Percentiles rank a stretch among this genome's conserved stretches.
Evolutionary conservation across 1,140 invertebrate genomes (phyloP).

Genomic region (Aphelinus atriplicis): DNA sequence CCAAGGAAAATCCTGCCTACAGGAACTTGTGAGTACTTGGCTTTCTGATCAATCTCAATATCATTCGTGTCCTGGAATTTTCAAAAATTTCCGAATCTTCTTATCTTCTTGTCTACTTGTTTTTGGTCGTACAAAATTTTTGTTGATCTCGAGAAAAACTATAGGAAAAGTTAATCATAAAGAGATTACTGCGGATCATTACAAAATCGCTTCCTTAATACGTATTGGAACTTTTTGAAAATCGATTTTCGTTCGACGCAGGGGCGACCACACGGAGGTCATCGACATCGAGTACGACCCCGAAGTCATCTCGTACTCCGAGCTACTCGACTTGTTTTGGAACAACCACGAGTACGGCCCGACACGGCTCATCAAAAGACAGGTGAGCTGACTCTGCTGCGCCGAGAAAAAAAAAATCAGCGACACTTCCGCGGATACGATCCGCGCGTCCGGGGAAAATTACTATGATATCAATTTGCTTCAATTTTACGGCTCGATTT

Average conservation of each 20-base stretch:
- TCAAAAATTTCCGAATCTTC: too few species aligned
- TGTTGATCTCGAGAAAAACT: too few species aligned
- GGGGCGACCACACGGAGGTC: constrained; percentile 93
- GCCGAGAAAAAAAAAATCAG: too few species aligned
- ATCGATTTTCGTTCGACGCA: constrained; percentile 55
- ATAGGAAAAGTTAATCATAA: too few species aligned
- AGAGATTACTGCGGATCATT: too few species aligned
- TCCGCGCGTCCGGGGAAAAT: not conserved
- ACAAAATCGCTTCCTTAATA: constrained; percentile 3
- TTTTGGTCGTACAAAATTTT: too few species aligned
- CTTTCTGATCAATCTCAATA: not conserved
- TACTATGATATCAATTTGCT: constrained; percentile 5
- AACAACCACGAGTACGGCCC: constrained; percentile 89
- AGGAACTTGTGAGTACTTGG: constrained; percentile 78
- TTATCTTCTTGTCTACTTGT: too few species aligned
- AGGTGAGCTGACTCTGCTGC: constrained; percentile 67
- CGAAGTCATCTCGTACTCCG: constrained; percentile 75
- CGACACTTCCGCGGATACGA: too few species aligned
- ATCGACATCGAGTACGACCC: constrained; percentile 92
- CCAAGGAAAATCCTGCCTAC: constrained; percentile 83
- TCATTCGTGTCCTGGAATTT: too few species aligned
- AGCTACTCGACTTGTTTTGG: constrained; percentile 90
- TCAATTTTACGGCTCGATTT: not conserved
- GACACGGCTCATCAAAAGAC: constrained; percentile 79
- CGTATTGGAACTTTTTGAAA: not conserved